Evolutionary conservation across 2,888 invertebrate species (phyloP).

Genomic region (Nephrocerus scutellatus): DNA sequence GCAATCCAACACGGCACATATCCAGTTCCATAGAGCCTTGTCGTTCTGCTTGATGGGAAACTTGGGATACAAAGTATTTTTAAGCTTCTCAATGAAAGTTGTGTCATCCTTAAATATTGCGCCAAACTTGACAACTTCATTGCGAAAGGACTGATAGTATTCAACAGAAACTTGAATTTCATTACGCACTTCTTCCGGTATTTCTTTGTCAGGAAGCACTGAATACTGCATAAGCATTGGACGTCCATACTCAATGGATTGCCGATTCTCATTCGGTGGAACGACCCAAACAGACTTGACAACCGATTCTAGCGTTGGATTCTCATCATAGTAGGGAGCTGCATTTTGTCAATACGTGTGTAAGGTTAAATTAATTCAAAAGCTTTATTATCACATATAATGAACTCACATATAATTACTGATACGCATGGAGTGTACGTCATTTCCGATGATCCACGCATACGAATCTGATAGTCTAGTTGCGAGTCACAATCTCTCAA

Average conservation of each 20-base stretch:
- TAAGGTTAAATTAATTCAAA: constrained; percentile 2
- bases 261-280: constrained; percentile 90
- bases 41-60: constrained; percentile 75
- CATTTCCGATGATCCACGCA: constrained; percentile 85
- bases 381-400: not conserved
- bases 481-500: constrained; percentile 85
- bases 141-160: constrained; percentile 65
- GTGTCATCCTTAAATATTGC: constrained; percentile 51
- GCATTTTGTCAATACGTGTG: constrained; percentile 10
- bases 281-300: constrained; percentile 88
- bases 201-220: constrained; percentile 70
- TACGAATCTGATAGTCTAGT: constrained; percentile 87
- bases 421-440: constrained; percentile 92
- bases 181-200: constrained; percentile 72
- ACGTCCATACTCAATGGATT: constrained; percentile 78
- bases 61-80: constrained; percentile 71
- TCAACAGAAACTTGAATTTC: constrained; percentile 81
- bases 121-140: constrained; percentile 60
- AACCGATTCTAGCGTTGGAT: constrained; percentile 72
- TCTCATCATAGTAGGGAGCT: constrained; percentile 80
- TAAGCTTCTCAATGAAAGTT: constrained; percentile 77
- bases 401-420: constrained; percentile 76
- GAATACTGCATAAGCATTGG: constrained; percentile 87
- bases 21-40: constrained; percentile 70
- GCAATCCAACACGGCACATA: constrained; percentile 67